Evolutionary conservation across 1,140 invertebrate species (phyloP).

Genomic region (Reticulitermes speratus): DNA sequence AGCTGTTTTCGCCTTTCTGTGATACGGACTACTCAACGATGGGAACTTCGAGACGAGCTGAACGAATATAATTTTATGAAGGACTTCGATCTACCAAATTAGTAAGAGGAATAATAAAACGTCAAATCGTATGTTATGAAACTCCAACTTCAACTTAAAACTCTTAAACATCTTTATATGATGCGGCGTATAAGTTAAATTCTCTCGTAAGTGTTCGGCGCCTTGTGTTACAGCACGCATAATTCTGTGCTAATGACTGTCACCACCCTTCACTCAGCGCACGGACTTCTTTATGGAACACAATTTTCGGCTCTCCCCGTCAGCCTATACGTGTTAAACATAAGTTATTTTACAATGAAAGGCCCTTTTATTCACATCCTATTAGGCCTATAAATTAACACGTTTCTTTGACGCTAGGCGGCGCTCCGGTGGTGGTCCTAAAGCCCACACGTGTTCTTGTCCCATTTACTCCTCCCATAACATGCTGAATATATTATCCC

Average conservation of each 20-base stretch:
- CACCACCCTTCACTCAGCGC: neutral
- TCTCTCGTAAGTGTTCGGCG: neutral
- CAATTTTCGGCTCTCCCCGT: neutral
- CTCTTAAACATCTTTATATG: too few relatives aligned
- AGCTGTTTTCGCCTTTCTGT: too few relatives aligned
- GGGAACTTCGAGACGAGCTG: too few relatives aligned
- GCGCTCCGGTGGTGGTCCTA: neutral
- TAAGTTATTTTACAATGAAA: neutral
- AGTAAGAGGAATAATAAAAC: too few relatives aligned
- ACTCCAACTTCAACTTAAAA: too few relatives aligned
- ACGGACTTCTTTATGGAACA: neutral
- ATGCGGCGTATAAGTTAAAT: neutral
- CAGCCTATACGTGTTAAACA: neutral
- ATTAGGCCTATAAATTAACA: slow-evolving; percentile 4
- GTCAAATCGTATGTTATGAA: too few relatives aligned
- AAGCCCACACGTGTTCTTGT: neutral
- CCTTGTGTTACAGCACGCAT: neutral
- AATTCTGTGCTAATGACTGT: neutral
- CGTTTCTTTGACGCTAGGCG: neutral
- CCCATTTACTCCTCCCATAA: neutral
- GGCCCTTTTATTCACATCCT: neutral
- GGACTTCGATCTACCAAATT: too few relatives aligned
- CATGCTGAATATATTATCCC: neutral
- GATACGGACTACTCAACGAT: too few relatives aligned
- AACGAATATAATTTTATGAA: too few relatives aligned